Evolutionary conservation across 2,113 vertebrate genomes (phyloP), one percentile per base, ranked within the genome.

Genomic region (Miniopterus natalensis): DNA sequence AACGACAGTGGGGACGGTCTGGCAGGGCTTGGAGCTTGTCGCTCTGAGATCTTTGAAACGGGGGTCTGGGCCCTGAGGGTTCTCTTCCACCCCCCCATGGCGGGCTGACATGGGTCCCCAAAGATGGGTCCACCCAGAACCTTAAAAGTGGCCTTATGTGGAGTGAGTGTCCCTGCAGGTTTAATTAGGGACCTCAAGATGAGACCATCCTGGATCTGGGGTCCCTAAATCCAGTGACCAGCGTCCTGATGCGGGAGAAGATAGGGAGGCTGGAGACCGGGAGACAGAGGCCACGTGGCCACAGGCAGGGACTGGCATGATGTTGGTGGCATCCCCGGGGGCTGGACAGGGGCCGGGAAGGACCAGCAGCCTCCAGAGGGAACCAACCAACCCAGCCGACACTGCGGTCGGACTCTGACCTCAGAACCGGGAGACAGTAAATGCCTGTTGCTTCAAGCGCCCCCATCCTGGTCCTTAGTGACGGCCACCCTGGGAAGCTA

Each of bases 151-250:
- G 59, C 45, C 36, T 13, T 0, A 0, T 25, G 3, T 7, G 68
- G 27, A 36, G 1, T 1, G 8, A 0, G n/a, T 1, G 4, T 36
- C 53, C 8, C 12, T 5, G 27, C 2, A 23, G 27, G 0, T 8
- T 7, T 0, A 18, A 18, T 5, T 1, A 17, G n/a, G 18, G 11
- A 6, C 8, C 49, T 63, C 10, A 12, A 21, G 51, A 49, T 8
- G 2, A 36, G 71, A n/a, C 3, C 42, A 1, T 4, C 47, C 36
- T n/a, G 45, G 73, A 3, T 4, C 2, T 1, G n/a, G 51, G 12
- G 13, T 45, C 10, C 14, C 6, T 11, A 2, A 45, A 17, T 0
- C 36, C 36, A 6, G 0, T 0, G n/a, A 31, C 45, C 0, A 1
- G 18, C 1, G 23, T 45, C 66, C 74, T 17, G 0, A 0, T 15